A percentile compares a stretch with the other conserved stretches of the same genome.
Conservation (phyloP, 2,888 invertebrate genomes). For the Rhamphomyia laevipes region DNA sequence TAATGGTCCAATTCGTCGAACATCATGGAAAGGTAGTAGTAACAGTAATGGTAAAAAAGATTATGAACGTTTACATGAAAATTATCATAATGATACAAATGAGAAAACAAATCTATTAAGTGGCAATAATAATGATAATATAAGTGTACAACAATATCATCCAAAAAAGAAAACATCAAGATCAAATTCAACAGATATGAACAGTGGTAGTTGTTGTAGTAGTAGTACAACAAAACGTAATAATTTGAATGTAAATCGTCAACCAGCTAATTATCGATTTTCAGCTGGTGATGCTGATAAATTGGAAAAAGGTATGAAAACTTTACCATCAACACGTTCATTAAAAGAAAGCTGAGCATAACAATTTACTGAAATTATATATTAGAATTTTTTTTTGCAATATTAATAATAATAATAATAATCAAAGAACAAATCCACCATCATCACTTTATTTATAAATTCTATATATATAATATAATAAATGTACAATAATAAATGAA, state of each 20-base stretch:
- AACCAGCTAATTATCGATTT: slow-evolving; percentile 44
- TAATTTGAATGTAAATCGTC: slow-evolving; percentile 20
- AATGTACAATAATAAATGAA: no score
- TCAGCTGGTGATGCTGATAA: slow-evolving; percentile 58
- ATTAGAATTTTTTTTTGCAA: no score
- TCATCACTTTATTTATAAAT: no score
- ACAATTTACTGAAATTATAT: no score
- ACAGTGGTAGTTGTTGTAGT: neutral
- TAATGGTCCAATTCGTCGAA: slow-evolving; percentile 21
- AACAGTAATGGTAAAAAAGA: slow-evolving; percentile 20
- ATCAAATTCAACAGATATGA: slow-evolving; percentile 14
- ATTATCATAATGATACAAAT: slow-evolving; percentile 21
- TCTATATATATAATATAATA: no score
- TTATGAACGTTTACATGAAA: slow-evolving; percentile 28
- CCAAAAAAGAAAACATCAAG: slow-evolving; percentile 18
- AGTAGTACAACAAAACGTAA: slow-evolving; percentile 6
- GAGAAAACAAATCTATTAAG: slow-evolving; percentile 13
- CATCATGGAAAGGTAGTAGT: slow-evolving; percentile 27
- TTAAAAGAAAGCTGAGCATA: slow-evolving; percentile 43
- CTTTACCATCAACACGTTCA: slow-evolving; percentile 52
- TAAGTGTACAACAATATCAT: slow-evolving; percentile 1
- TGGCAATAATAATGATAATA: slow-evolving; percentile 4
- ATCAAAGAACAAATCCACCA: no score
- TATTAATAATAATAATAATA: no score
- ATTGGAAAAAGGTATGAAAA: slow-evolving; percentile 43